Conservation (phyloP, 2,113 vertebrate genomes). For the Aythya baeri region DNA sequence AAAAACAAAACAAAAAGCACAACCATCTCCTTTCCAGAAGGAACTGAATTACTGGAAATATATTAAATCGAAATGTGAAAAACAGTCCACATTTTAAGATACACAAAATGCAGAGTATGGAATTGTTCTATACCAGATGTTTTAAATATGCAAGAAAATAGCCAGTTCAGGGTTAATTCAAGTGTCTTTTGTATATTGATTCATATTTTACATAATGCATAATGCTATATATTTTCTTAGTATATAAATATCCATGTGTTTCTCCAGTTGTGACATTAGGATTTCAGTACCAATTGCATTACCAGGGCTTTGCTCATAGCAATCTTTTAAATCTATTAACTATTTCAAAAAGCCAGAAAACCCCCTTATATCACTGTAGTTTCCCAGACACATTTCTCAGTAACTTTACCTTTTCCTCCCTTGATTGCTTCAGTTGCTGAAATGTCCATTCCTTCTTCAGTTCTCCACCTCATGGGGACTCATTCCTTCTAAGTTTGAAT, state of each 20-base stretch:
- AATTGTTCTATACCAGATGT: slow-evolving; percentile 11
- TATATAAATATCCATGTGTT: neutral
- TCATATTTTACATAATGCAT: neutral
- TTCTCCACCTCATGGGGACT: neutral
- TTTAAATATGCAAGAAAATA: slow-evolving; percentile 34
- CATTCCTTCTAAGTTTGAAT: neutral
- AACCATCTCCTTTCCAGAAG: neutral
- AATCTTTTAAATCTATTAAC: neutral
- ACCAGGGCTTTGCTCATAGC: neutral
- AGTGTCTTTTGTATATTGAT: neutral
- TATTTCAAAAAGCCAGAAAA: neutral
- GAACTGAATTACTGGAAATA: neutral
- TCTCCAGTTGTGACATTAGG: neutral
- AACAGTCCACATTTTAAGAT: neutral
- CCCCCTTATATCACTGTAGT: neutral
- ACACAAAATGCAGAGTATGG: neutral
- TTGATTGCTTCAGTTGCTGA: neutral
- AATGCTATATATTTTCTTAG: neutral
- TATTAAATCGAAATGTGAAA: neutral
- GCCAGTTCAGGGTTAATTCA: neutral
- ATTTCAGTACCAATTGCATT: neutral
- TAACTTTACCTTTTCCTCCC: neutral
- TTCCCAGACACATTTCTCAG: neutral
- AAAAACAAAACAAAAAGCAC: neutral
- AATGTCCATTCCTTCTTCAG: neutral